Conservation (phyloP, 1,140 invertebrate genomes). For the Cydia fagiglandana region DNA sequence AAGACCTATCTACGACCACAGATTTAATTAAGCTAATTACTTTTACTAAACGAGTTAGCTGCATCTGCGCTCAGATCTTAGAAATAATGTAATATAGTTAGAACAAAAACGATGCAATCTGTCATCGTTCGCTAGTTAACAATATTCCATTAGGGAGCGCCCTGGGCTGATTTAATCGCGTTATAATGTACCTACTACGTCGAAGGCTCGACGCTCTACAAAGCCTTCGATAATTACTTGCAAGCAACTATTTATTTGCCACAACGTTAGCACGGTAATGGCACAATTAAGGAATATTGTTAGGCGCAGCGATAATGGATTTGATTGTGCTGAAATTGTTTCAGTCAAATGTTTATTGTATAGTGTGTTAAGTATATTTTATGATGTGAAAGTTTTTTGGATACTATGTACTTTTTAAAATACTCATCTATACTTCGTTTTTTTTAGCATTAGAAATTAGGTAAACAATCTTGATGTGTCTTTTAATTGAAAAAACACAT, state of each 20-base stretch:
- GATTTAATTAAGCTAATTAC: constrained; percentile 1
- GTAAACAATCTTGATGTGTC: too few species aligned
- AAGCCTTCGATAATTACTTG: constrained; percentile 28
- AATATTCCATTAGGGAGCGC: constrained; percentile 22
- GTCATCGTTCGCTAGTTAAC: constrained; percentile 13
- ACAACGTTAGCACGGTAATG: constrained; percentile 27
- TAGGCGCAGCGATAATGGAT: constrained; percentile 7
- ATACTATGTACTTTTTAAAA: too few species aligned
- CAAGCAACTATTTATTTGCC: constrained; percentile 29
- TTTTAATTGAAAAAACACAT: too few species aligned
- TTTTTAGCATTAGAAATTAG: too few species aligned
- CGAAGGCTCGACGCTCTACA: constrained; percentile 8
- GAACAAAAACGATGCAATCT: constrained; percentile 21
- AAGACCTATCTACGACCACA: constrained; percentile 27
- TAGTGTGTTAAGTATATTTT: neutral
- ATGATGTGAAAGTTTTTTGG: too few species aligned
- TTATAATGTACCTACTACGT: constrained; percentile 22
- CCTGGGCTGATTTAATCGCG: constrained; percentile 24
- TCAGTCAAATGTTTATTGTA: neutral
- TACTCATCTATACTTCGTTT: too few species aligned
- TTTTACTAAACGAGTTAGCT: constrained; percentile 29
- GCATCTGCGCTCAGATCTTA: neutral
- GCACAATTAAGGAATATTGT: constrained; percentile 3
- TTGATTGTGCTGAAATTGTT: neutral
- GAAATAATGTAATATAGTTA: constrained; percentile 18